Evolutionary conservation across 2,888 invertebrate genomes (phyloP).

Genomic region (Coelopa pilipes): DNA sequence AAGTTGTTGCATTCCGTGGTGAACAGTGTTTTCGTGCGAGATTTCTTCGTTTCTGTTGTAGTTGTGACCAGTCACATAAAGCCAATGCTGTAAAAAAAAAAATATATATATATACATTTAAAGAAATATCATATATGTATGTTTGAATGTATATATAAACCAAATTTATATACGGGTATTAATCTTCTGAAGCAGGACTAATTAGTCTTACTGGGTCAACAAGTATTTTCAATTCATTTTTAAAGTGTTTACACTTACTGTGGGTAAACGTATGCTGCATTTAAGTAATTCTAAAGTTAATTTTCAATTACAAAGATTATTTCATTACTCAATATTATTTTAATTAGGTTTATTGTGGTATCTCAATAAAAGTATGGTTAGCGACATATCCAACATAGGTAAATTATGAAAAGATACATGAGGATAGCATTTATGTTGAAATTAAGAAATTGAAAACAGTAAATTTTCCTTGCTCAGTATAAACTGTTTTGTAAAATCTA

Average conservation of each 20-base stretch:
- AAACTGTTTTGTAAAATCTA: no score
- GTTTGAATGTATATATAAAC: background rate
- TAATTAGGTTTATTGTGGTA: no score
- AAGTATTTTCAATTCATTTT: slow-evolving; percentile 15
- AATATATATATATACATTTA: no score
- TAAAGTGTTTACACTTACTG: background rate
- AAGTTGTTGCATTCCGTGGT: slow-evolving; percentile 78
- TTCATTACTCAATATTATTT: background rate
- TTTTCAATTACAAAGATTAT: slow-evolving; percentile 12
- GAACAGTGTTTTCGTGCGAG: slow-evolving; percentile 84
- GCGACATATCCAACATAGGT: no score
- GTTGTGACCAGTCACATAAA: slow-evolving; percentile 86
- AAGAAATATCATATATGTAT: background rate
- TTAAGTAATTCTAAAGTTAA: slow-evolving; percentile 30
- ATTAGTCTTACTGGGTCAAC: slow-evolving; percentile 35
- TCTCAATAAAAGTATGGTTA: no score
- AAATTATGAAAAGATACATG: no score
- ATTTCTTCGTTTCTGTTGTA: slow-evolving; percentile 82
- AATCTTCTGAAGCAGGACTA: slow-evolving; percentile 10
- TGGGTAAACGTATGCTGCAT: slow-evolving; percentile 33
- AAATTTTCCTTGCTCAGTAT: no score
- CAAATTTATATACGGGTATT: background rate
- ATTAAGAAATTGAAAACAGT: no score
- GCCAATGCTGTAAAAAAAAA: slow-evolving; percentile 77
- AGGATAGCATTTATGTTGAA: no score